Evolutionary conservation across 2,113 vertebrate genomes (phyloP), one percentile per base, ranked within the genome.

Genomic region (Taxidea taxus): DNA sequence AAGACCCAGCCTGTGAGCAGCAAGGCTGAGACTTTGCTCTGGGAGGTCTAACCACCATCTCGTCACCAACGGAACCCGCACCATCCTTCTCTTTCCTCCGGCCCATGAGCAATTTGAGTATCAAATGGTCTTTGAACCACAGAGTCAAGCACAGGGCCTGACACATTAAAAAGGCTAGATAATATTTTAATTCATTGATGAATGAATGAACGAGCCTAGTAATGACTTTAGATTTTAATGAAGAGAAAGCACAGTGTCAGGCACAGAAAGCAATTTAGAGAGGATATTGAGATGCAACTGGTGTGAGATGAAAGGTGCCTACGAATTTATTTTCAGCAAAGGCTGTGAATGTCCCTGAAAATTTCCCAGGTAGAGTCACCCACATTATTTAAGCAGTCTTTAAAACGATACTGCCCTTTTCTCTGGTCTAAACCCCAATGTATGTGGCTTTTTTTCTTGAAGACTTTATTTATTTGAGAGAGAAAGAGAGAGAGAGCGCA

Each of bases 311-410:
- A 85, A 80, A 49, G 44, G 74, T 2, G 7, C 14, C 80, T 44
- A 78, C 68, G 60, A 85, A 94, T 42, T 81, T 66, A 49, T 93
- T 66, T 72, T 80, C 56, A 62, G n/a, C 3, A 27, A 86, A 85
- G 74, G 14, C 56, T 47, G 29, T 54, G 60, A 72, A 18, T 31
- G 39, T 5, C 20, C 93, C 82, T 49, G 21, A 54, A 68, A 87
- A 60, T 42, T 64, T 93, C 87, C 60, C 70, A 78, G 29, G 60
- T 37, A 23, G 27, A 60, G 21, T 49, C 75, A 85, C 29, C 34
- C 42, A 60, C 42, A 95, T 84, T 49, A 64, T 37, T 94, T 62
- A 87, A 96, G 56, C n/a, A 93, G 39, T n/a, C 51, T 93, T 97
- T 64, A 62, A 74, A 93, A 92, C 54, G n/a, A 77, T 75, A 81